phyloP scores from a whole-genome alignment of 2,797 vertebrate genomes.

The Malacoraja senta region DNA sequence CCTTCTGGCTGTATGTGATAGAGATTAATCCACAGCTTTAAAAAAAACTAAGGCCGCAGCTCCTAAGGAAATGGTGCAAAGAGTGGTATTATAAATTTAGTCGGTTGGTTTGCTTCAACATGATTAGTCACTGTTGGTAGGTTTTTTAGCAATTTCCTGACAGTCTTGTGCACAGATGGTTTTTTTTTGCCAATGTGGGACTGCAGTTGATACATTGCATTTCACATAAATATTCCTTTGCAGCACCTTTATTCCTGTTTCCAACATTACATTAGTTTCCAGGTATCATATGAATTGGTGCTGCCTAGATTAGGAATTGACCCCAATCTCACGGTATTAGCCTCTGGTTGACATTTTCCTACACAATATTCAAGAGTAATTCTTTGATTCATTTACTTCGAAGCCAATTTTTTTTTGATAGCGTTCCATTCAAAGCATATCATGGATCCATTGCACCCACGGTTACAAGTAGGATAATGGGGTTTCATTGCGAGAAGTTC shows the following conservation, averaged over 20 bases:
- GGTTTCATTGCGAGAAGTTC: no score
- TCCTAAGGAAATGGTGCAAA: constrained; percentile 36
- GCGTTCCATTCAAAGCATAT: neutral
- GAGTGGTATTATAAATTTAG: constrained; percentile 36
- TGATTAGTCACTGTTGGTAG: constrained; percentile 36
- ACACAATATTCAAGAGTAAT: neutral
- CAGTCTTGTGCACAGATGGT: constrained; percentile 21
- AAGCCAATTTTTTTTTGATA: neutral
- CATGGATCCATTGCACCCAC: no score
- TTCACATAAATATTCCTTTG: neutral
- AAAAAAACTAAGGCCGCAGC: constrained; percentile 9
- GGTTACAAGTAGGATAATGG: no score
- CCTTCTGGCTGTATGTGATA: constrained; percentile 23
- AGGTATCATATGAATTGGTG: neutral
- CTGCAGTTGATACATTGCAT: neutral
- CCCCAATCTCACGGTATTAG: no score
- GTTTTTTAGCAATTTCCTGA: constrained; percentile 34
- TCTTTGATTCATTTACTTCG: neutral
- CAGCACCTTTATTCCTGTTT: neutral
- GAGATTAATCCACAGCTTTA: neutral
- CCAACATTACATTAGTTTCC: neutral
- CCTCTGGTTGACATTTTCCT: neutral
- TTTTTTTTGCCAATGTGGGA: neutral
- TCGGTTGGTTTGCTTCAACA: constrained; percentile 24
- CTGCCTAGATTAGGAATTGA: neutral